These are phyloP conservation scores for Drosophila phalerata DNA, from an alignment of 2,888 invertebrate genomes.

Conservation along the genomic window DNA sequence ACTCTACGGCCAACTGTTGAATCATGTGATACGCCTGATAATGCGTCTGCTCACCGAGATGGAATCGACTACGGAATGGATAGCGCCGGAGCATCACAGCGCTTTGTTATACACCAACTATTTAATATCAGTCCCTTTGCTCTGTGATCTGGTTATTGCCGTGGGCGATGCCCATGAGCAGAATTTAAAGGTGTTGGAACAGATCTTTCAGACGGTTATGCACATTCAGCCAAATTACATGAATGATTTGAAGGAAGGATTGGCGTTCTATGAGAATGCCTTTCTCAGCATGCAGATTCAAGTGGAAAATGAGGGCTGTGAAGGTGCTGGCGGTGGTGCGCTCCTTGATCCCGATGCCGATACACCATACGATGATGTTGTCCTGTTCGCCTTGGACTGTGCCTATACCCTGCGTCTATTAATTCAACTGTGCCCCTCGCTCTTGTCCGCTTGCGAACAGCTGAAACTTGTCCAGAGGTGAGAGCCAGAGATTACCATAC, in stretches of 20 bases:
- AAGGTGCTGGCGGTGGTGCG: conserved; percentile 78
- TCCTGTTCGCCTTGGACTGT: conserved; percentile 90
- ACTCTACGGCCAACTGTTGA: conserved; percentile 88
- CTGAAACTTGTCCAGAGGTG: conserved; percentile 88
- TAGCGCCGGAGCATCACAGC: conserved; percentile 89
- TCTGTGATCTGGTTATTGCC: conserved; percentile 91
- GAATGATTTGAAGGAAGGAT: conserved; percentile 87
- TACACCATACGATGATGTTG: conserved; percentile 88
- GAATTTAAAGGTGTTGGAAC: conserved; percentile 88
- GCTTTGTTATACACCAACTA: conserved; percentile 92
- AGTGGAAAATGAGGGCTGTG: conserved; percentile 83
- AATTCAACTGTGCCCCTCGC: conserved; percentile 88
- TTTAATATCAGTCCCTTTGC: conserved; percentile 92
- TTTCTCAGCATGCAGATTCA: conserved; percentile 82
- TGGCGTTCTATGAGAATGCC: conserved; percentile 87
- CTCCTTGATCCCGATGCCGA: conserved; percentile 69
- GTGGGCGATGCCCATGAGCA: conserved; percentile 89
- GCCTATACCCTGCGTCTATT: conserved; percentile 90
- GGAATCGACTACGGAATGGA: conserved; percentile 90
- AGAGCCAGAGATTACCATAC: not conserved
- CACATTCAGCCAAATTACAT: conserved; percentile 87
- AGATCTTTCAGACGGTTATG: conserved; percentile 89
- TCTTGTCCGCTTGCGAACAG: conserved; percentile 87
- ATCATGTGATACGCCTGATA: conserved; percentile 90
- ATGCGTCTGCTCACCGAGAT: conserved; percentile 92